Base-by-base conservation (phyloP, 2,888 invertebrate species). In the Bhutanitis thaidina region DNA sequence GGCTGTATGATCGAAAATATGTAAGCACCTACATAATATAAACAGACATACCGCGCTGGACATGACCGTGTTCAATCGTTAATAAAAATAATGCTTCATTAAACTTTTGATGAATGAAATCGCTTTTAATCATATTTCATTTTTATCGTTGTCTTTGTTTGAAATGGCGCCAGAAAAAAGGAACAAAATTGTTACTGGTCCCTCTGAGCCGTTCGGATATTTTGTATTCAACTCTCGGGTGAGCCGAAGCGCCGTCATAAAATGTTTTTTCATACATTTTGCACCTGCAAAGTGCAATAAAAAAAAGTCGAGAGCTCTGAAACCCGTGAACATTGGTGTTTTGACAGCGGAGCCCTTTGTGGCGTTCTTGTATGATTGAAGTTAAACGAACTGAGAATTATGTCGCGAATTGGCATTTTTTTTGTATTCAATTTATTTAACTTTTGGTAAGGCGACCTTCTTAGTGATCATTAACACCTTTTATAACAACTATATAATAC, bases 301-400 rank as follows among this genome's bases (percentile, higher is more conserved):
- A 29, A 41, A 41, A 15, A 65, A 16, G 15, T 57, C 48, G 52
- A 70, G 59, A 57, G 57, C 56, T 57, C 41, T 53, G 56, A 53
- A 61, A 60, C 61, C 59, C 61, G 65, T 67, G 69, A 71, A 72
- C 66, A 67, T 67, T 63, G 52, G 62, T 87, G 78, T 87, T 87
- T 87, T 87, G 87, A 87, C 88, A 86, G 81, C 81, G 84, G 80
- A 59, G 53, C 68, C 74, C 77, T 83, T 85, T 77, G 62, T 63
- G 56, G 46, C 45, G 50, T 45, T 54, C 38, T 52, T 46, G 53
- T 52, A 49, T 49, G 53, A 58, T 59, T 58, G 53, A 52, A 51
- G 50, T 54, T 56, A 54, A 58, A 59, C 54, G 52, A 57, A 57
- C 51, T 47, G 53, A 46, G 54, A 48, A 56, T 55, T 52, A 37